Percentiles rank a stretch among this genome's conserved stretches.
phyloP scores from a whole-genome alignment of 2,113 vertebrate species.

The Thunnus thynnus region DNA sequence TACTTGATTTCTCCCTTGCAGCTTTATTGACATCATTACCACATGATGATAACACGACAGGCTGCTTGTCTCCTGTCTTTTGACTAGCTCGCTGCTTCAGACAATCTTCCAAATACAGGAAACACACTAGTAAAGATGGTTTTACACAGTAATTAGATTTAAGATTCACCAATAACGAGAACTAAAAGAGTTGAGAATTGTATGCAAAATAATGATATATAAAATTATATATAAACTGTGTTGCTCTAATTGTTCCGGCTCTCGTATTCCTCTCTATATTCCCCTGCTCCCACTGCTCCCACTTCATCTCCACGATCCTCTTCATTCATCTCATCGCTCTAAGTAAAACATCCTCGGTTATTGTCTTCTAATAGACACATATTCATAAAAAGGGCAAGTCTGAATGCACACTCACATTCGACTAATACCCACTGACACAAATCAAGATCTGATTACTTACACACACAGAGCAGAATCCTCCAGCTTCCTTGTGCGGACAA shows the following conservation, averaged over 20 bases:
- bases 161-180: neutral
- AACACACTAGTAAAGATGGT: neutral
- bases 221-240: neutral
- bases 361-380: slow-evolving; percentile 25
- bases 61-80: slow-evolving; percentile 1
- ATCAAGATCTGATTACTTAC: slow-evolving; percentile 57
- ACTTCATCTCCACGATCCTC: slow-evolving; percentile 18
- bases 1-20: slow-evolving; percentile 30
- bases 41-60: neutral
- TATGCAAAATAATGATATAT: neutral
- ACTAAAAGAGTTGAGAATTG: neutral
- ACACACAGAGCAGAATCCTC: slow-evolving; percentile 41
- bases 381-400: slow-evolving; percentile 29
- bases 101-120: neutral
- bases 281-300: neutral
- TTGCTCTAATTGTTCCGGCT: slow-evolving; percentile 10
- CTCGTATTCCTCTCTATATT: neutral
- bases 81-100: neutral
- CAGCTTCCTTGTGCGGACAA: slow-evolving; percentile 11
- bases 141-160: neutral
- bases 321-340: slow-evolving; percentile 13
- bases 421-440: slow-evolving; percentile 52
- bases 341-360: slow-evolving; percentile 10
- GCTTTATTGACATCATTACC: slow-evolving; percentile 34
- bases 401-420: slow-evolving; percentile 32